phyloP scores from a whole-genome alignment of 2,888 invertebrate species.

The Altica lythri region DNA sequence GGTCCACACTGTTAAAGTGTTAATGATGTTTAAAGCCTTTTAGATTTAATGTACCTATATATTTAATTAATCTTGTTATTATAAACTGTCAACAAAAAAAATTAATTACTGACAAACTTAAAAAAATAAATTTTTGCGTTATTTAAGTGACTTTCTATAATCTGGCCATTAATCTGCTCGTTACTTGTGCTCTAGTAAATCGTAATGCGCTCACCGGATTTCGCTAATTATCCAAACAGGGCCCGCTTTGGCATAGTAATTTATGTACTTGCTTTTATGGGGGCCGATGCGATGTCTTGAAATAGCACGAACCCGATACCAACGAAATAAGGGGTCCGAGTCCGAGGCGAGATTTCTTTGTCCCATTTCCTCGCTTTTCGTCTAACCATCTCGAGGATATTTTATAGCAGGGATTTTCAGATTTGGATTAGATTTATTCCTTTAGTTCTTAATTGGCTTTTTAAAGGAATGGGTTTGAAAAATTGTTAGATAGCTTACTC shows the following conservation, averaged over 20 bases:
- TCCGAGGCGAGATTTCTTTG: conserved; percentile 24
- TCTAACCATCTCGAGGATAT: conserved; percentile 10
- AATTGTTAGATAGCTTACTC: neutral
- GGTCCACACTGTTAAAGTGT: no score
- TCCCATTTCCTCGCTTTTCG: conserved; percentile 1
- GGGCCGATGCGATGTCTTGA: neutral
- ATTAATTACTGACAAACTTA: no score
- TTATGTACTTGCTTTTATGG: conserved; percentile 39
- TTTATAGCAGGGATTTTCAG: conserved; percentile 10
- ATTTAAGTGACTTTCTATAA: no score
- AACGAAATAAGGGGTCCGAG: conserved; percentile 7
- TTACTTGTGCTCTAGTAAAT: conserved; percentile 38
- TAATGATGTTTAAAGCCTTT: no score
- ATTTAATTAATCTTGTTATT: no score
- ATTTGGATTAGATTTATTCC: conserved; percentile 11
- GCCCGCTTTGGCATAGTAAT: conserved; percentile 46
- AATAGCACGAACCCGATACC: conserved; percentile 5
- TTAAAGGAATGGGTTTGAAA: conserved; percentile 1
- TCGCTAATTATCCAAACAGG: conserved; percentile 47
- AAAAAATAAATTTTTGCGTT: no score
- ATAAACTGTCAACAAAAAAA: no score
- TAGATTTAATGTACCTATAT: no score
- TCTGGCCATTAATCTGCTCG: conserved; percentile 35
- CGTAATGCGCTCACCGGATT: conserved; percentile 39
- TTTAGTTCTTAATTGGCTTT: no score